These are phyloP conservation scores for Cyanoramphus novaezelandiae DNA, from an alignment of 2,113 vertebrate genomes.

Conservation along the genomic window DNA sequence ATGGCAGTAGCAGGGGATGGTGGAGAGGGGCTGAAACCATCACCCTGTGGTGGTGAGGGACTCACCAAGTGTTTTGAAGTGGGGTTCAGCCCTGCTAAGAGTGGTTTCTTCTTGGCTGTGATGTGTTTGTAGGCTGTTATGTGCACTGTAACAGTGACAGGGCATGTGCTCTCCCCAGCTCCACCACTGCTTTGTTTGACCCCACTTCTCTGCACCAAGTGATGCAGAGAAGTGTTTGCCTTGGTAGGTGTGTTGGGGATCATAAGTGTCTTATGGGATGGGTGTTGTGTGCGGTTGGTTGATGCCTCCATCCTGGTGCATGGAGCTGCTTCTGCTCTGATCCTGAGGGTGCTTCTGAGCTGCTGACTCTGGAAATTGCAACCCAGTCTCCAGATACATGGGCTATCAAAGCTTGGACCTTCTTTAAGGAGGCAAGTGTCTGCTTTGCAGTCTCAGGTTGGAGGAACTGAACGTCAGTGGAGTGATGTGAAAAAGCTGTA, in stretches of 20 bases:
- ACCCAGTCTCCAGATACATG: fast-evolving
- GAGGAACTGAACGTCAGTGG: not conserved
- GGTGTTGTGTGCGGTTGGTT: not conserved
- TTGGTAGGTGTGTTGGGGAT: not conserved
- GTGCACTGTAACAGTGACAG: not conserved
- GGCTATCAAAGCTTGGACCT: not conserved
- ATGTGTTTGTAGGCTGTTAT: fast-evolving
- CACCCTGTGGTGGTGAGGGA: fast-evolving
- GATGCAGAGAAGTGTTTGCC: not conserved
- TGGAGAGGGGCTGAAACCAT: not conserved
- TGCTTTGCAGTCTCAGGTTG: not conserved
- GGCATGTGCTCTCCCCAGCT: not conserved
- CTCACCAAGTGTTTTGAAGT: not conserved
- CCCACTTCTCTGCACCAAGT: fast-evolving
- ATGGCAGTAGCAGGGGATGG: fast-evolving
- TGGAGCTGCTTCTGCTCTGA: not conserved
- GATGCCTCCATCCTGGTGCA: fast-evolving
- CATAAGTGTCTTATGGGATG: not conserved
- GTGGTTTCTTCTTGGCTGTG: not conserved
- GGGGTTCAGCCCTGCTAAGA: not conserved
- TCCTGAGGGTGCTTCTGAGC: not conserved
- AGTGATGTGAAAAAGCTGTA: not conserved
- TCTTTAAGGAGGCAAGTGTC: not conserved
- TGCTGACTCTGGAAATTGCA: not conserved
- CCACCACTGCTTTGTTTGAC: not conserved